Conservation (phyloP, 2,888 invertebrate genomes). For the Gerris lacustris region DNA sequence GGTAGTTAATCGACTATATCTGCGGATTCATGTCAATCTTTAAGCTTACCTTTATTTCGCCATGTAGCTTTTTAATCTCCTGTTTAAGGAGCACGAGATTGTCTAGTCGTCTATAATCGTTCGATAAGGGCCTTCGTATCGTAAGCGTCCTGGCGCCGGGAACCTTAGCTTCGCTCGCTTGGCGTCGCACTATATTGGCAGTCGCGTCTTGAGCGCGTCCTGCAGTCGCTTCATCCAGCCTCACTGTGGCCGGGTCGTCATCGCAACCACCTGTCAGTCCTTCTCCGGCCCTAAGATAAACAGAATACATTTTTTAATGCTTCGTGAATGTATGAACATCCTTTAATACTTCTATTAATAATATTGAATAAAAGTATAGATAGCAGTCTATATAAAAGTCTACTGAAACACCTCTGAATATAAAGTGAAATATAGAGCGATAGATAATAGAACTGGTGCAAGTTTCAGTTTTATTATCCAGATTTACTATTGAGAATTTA, state of each 20-base stretch:
- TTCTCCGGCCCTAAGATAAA: neutral
- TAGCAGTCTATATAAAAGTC: too few species aligned
- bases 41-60: conserved; percentile 1
- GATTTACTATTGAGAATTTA: too few species aligned
- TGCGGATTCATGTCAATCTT: neutral
- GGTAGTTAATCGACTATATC: too few species aligned
- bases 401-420: too few species aligned
- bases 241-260: neutral
- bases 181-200: neutral
- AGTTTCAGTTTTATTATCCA: too few species aligned
- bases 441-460: too few species aligned
- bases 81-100: conserved; percentile 8
- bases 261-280: neutral
- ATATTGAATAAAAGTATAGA: too few species aligned
- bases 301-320: too few species aligned
- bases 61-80: neutral
- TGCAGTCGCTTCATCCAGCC: neutral
- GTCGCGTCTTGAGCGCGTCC: neutral
- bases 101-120: conserved; percentile 6
- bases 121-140: neutral
- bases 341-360: too few species aligned
- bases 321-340: too few species aligned
- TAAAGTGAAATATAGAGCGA: too few species aligned
- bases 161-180: neutral
- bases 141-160: neutral